These are phyloP conservation scores for Grallaria varia DNA, from an alignment of 2,113 vertebrate species.

Conservation along the genomic window DNA sequence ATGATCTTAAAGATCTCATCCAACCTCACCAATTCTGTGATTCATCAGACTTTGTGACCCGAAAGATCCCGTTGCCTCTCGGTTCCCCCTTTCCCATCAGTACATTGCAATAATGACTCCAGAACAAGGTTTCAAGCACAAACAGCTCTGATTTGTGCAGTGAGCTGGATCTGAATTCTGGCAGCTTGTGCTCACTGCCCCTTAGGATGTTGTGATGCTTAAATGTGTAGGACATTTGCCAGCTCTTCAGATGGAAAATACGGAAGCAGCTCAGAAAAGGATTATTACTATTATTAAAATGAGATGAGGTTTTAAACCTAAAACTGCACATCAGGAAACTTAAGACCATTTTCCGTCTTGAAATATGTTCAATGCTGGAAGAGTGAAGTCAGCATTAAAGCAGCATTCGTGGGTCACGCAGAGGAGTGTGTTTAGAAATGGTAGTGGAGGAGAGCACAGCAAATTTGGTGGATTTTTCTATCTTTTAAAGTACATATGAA, in stretches of 20 bases:
- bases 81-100: background rate
- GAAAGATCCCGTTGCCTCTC: background rate
- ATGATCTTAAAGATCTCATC: background rate
- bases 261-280: background rate
- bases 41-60: background rate
- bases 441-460: background rate
- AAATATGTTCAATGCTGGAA: accelerated
- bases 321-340: background rate
- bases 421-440: background rate
- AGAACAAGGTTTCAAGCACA: background rate
- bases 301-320: background rate
- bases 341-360: background rate
- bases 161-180: background rate
- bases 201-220: background rate
- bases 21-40: background rate
- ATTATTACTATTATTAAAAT: constrained; percentile 2
- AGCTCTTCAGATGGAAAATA: background rate
- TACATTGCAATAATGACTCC: background rate
- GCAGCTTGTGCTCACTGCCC: background rate
- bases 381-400: background rate
- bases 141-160: background rate
- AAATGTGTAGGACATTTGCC: background rate
- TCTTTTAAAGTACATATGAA: background rate
- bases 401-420: background rate
- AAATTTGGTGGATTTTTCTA: background rate